phyloP scores from a whole-genome alignment of 2,797 vertebrate genomes.

The Sphenodon punctatus region DNA sequence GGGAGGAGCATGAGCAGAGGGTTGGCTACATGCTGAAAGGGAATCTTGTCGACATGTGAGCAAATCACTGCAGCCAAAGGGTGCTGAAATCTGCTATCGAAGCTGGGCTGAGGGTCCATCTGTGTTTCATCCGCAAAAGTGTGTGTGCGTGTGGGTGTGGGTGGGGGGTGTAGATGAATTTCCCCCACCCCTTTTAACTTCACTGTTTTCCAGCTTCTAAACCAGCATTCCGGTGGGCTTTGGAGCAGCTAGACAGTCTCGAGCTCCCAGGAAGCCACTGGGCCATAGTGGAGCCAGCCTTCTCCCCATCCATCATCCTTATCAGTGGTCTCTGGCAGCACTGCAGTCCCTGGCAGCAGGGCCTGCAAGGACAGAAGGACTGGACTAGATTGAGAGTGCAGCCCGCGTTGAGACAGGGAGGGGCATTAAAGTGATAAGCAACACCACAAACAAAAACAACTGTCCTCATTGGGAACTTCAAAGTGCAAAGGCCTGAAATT shows the following conservation, averaged over 20 bases:
- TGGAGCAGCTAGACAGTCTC: conserved; percentile 74
- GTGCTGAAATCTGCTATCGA: conserved; percentile 15
- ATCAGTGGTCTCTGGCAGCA: conserved; percentile 85
- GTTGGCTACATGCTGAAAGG: conserved; percentile 54
- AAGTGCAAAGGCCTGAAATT: conserved; percentile 78
- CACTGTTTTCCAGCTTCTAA: neutral
- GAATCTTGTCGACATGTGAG: conserved; percentile 61
- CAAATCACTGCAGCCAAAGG: conserved; percentile 48
- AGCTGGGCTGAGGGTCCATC: neutral
- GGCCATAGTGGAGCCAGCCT: conserved; percentile 89
- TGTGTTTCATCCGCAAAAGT: conserved; percentile 8
- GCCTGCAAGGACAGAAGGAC: conserved; percentile 62
- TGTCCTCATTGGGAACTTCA: conserved; percentile 82
- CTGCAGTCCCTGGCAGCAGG: conserved; percentile 71
- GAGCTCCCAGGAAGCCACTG: conserved; percentile 82
- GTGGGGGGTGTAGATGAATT: conserved; percentile 24
- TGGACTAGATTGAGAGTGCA: conserved; percentile 24
- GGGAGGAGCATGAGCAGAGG: neutral
- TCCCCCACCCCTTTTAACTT: neutral
- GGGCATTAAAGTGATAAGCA: conserved; percentile 77
- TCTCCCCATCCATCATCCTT: conserved; percentile 92
- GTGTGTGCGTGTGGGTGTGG: too few relatives aligned
- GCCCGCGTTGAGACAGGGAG: conserved; percentile 52
- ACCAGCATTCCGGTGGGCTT: conserved; percentile 66
- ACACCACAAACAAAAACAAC: conserved; percentile 81